Base-by-base conservation (phyloP, 2,888 invertebrate genomes). In the Epirrhoe tristata region DNA sequence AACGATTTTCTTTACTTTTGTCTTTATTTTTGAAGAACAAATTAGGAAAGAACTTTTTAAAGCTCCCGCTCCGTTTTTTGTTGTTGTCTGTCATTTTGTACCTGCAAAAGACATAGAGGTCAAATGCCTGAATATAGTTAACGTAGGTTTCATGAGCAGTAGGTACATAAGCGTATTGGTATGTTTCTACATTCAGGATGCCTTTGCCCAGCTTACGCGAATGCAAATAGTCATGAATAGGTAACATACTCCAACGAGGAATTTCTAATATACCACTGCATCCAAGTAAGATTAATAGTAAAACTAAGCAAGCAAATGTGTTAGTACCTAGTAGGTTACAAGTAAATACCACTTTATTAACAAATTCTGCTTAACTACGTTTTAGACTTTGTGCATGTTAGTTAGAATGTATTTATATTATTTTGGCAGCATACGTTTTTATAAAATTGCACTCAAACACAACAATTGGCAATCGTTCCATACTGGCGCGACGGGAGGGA, bases 1-100 rank as follows among this genome's bases (percentile, higher is more conserved):
- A 55, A 61, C 67, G 74, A 1, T 70, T 68, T 59, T 78, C 76
- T 73, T 76, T 81, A 63, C 70, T 75, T 79, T 89, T 90, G 54
- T 87, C 86, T 76, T 88, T 91, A 5, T 84, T 81, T 77, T 89
- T 91, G 69, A 87, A 89, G 74, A 93, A 92, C 53, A 90, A 71
- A 71, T 79, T 87, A 12, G 91, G 90, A 68, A 93, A 89, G 70
- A 91, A 78, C 79, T 86, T 91, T 1, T 89, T 83, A 71, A 93
- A 91, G 74, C 91, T 91, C 46, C 82, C 89, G 48, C 81, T 78
- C 16, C 89, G 82, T 77, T 90, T 91, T 77, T 88, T 91, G 67
- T 72, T 85, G 65, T 78, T 86, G 8, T 90, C 90, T 1, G 83
- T 74, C 91, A 92, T 92, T 69, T 24, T 55, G 58, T 85, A 69